phyloP scores from a whole-genome alignment of 2,113 vertebrate genomes.

The Colossoma macropomum region DNA sequence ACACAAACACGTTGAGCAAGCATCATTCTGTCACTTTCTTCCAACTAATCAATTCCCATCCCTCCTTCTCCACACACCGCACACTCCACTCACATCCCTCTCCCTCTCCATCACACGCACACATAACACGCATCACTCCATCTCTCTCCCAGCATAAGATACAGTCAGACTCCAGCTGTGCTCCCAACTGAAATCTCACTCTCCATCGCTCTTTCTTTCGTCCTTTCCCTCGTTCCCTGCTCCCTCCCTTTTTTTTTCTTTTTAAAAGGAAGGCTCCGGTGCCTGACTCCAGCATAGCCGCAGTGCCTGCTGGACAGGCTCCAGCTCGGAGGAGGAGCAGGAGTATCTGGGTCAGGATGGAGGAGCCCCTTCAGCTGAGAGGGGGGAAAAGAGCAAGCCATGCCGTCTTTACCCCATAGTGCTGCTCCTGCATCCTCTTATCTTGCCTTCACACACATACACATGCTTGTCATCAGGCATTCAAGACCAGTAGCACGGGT shows the following conservation, averaged over 20 bases:
- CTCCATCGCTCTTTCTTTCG: background rate
- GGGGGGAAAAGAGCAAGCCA: slow-evolving; percentile 1
- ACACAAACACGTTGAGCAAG: background rate
- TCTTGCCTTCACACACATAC: slow-evolving; percentile 16
- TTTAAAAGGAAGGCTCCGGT: background rate
- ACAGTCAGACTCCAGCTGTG: slow-evolving; percentile 38
- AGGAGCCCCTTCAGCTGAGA: slow-evolving; percentile 38
- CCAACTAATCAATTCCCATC: background rate
- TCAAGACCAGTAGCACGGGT: slow-evolving; percentile 16
- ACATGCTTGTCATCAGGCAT: slow-evolving; percentile 23
- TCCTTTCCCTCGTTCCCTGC: background rate
- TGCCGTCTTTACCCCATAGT: slow-evolving; percentile 21
- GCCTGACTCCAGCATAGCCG: slow-evolving; percentile 17
- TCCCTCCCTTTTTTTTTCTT: background rate
- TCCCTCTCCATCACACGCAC: background rate
- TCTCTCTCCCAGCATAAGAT: slow-evolving; percentile 30
- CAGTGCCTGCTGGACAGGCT: background rate
- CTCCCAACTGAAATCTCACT: slow-evolving; percentile 23
- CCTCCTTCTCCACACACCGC: background rate
- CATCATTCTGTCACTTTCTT: background rate
- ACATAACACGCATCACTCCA: slow-evolving; percentile 9
- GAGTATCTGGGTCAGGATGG: slow-evolving; percentile 47
- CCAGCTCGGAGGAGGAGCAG: background rate
- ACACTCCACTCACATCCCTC: background rate
- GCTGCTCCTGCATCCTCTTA: slow-evolving; percentile 31